A percentile compares a stretch with the other conserved stretches of the same genome.
These are phyloP conservation scores for Astur gentilis DNA, from an alignment of 2,113 vertebrate species.

Conservation along the genomic window DNA sequence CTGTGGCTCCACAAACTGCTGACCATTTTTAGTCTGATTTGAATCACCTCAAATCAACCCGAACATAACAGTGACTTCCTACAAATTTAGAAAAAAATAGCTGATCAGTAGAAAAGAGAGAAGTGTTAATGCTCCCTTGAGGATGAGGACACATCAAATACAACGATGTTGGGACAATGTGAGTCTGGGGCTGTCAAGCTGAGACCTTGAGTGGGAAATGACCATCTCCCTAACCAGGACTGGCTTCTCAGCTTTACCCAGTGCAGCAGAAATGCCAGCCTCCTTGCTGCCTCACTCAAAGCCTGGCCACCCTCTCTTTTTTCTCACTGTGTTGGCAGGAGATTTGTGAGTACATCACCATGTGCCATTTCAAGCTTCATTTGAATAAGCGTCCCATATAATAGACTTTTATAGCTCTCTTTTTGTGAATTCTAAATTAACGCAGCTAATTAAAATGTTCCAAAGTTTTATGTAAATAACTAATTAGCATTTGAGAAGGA, in stretches of 20 bases:
- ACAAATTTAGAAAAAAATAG: background rate
- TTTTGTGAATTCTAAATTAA: conserved; percentile 57
- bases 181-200: background rate
- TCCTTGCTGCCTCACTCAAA: background rate
- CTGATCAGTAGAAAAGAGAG: background rate
- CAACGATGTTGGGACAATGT: background rate
- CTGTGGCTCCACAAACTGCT: background rate
- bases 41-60: background rate
- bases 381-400: conserved; percentile 19
- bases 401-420: conserved; percentile 43
- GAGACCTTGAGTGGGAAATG: background rate
- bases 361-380: conserved; percentile 52
- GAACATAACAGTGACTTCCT: background rate
- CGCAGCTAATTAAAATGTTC: conserved; percentile 59
- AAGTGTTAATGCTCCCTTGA: background rate
- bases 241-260: background rate
- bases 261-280: background rate
- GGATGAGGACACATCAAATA: background rate
- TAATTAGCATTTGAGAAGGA: conserved; percentile 45
- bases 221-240: background rate
- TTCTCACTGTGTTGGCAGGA: background rate
- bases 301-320: background rate
- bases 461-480: conserved; percentile 55
- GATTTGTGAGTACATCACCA: conserved; percentile 5
- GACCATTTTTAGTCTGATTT: background rate